Conservation (phyloP, 2,888 invertebrate genomes). For the Synanthedon andrenaeformis region DNA sequence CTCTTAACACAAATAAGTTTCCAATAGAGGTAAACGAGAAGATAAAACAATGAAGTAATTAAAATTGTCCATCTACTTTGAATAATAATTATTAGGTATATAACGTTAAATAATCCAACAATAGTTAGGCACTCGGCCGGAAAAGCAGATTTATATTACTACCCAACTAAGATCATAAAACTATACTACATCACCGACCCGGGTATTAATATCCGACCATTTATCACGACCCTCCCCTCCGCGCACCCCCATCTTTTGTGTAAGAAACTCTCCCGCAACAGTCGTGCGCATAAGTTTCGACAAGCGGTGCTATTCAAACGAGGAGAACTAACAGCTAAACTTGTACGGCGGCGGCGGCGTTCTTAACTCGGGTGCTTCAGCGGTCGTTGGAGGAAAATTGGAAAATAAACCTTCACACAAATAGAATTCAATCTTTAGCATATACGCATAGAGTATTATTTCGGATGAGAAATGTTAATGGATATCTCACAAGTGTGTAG, state of each 20-base stretch:
- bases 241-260: constrained; percentile 52
- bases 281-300: constrained; percentile 58
- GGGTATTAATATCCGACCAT: constrained; percentile 63
- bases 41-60: too few relatives aligned
- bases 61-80: too few relatives aligned
- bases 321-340: constrained; percentile 59
- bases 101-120: background rate
- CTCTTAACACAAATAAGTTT: too few relatives aligned
- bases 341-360: constrained; percentile 55
- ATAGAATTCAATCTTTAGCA: constrained; percentile 12
- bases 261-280: constrained; percentile 63
- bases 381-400: constrained; percentile 64
- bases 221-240: constrained; percentile 55
- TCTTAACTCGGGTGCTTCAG: constrained; percentile 66
- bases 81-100: too few relatives aligned
- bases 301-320: constrained; percentile 61
- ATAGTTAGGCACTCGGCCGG: constrained; percentile 37
- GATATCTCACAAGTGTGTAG: background rate
- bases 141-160: constrained; percentile 65
- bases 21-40: too few relatives aligned
- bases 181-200: constrained; percentile 56
- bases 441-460: background rate
- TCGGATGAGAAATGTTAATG: background rate
- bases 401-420: constrained; percentile 29
- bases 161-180: constrained; percentile 70